A percentile compares a stretch with the other conserved stretches of the same genome.
phyloP scores from a whole-genome alignment of 2,888 invertebrate genomes.

The Cephus rjabovi region DNA sequence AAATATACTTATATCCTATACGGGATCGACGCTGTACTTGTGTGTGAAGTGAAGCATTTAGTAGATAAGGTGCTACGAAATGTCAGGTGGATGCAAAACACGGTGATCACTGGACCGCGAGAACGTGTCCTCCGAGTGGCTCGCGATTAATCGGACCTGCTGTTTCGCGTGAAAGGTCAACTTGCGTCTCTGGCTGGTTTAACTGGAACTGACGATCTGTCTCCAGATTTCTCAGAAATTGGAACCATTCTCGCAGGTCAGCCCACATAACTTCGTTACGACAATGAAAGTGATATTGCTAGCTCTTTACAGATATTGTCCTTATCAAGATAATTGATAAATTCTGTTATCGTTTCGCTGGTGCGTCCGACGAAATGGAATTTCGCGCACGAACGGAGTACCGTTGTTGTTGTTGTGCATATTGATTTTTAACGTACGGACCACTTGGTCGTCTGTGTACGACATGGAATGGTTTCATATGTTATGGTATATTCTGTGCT shows the following conservation, averaged over 20 bases:
- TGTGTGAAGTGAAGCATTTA: too few species aligned
- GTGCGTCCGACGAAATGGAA: neutral
- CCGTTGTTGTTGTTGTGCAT: slow-evolving; percentile 42
- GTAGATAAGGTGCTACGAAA: slow-evolving; percentile 25
- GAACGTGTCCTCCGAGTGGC: too few species aligned
- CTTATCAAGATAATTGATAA: too few species aligned
- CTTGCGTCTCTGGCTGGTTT: slow-evolving; percentile 28
- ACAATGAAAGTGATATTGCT: too few species aligned
- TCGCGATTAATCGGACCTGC: slow-evolving; percentile 19
- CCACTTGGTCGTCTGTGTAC: neutral
- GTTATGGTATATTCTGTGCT: too few species aligned
- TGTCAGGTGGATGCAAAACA: slow-evolving; percentile 43
- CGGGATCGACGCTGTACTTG: too few species aligned
- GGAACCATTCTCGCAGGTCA: neutral
- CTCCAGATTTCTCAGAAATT: slow-evolving; percentile 18
- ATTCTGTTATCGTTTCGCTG: neutral
- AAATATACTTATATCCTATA: too few species aligned
- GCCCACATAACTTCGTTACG: neutral
- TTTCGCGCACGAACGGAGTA: slow-evolving; percentile 6
- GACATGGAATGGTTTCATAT: neutral
- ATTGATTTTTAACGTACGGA: slow-evolving; percentile 42
- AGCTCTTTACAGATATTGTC: too few species aligned
- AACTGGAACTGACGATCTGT: slow-evolving; percentile 30
- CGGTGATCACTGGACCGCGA: slow-evolving; percentile 32
- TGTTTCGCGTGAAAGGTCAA: slow-evolving; percentile 37